Evolutionary conservation across 1,140 invertebrate species (phyloP), one percentile per base, ranked within the genome.

Genomic region (Leptinotarsa lineolata): DNA sequence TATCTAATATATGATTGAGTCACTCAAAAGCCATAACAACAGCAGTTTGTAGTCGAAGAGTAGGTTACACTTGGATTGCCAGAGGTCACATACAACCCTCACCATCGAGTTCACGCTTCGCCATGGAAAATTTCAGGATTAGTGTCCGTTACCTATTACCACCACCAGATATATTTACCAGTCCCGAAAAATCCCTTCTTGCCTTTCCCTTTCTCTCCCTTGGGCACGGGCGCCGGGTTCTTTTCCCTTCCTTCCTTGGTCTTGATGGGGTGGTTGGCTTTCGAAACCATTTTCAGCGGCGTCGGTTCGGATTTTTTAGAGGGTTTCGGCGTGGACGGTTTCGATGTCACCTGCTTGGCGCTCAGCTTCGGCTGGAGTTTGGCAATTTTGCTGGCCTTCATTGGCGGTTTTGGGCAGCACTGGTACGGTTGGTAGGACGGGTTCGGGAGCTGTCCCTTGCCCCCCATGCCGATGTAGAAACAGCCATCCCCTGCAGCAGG

Each of bases 381-480:
- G 81, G 91, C 88, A 81, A 91, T 86, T 88, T 92, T 92, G 80
- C 90, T 91, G 72, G 87, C 86, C 79, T 88, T 89, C 80, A 89
- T 89, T 85, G 91, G 89, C 89, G 93, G 93, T 86, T 91, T 91
- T 84, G 92, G 93, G 90, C 93, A 95, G 90, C 93, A 94, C 88
- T 94, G 92, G 89, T 93, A 95, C 81, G 93, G 92, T 90, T 93
- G 91, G 88, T 93, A 94, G 84, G 90, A 86, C 82, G 86, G 84
- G 86, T 89, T 90, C 85, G 92, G 92, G 84, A 88, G 85, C 86
- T 90, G 88, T 84, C 89, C 93, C 89, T 93, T 92, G 88, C 92
- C 92, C 87, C 92, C 93, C 90, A 95, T 91, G 89, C 93, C 93
- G 89, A 95, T 93, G 92, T 94, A 94, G 92, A 95, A 94, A 93